Conservation (phyloP, 1,140 invertebrate species). For the Prorops nasuta region DNA sequence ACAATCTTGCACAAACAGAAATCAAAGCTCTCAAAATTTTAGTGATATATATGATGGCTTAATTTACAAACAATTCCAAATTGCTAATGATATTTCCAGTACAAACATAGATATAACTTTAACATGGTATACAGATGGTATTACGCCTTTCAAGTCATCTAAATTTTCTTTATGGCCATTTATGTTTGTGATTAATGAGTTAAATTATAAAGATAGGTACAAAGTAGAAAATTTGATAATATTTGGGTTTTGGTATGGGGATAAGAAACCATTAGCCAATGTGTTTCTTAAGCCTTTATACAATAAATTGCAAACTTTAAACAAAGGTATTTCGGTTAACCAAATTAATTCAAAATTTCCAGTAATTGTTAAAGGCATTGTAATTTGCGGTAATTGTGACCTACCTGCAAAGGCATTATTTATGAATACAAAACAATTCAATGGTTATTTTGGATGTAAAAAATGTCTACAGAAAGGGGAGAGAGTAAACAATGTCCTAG, state of each 20-base stretch:
- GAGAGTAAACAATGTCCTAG: constrained; percentile 12
- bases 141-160: constrained; percentile 6
- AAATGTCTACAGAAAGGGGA: neutral
- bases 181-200: constrained; percentile 10
- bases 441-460: neutral
- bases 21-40: neutral
- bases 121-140: constrained; percentile 7
- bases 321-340: neutral
- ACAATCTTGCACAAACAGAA: neutral
- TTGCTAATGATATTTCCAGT: neutral
- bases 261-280: neutral
- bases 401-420: constrained; percentile 2
- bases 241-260: constrained; percentile 9
- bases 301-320: neutral
- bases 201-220: neutral
- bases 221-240: constrained; percentile 8
- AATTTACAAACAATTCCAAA: constrained; percentile 1
- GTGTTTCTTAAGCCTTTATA: neutral
- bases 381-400: constrained; percentile 6
- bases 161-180: constrained; percentile 8
- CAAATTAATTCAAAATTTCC: neutral
- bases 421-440: neutral
- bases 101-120: constrained; percentile 8
- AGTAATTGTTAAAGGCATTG: neutral
- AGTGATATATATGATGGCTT: constrained; percentile 11